Percentiles rank a stretch among this genome's conserved stretches.
phyloP scores from a whole-genome alignment of 2,113 vertebrate genomes.

The Chrysochloris asiatica region DNA sequence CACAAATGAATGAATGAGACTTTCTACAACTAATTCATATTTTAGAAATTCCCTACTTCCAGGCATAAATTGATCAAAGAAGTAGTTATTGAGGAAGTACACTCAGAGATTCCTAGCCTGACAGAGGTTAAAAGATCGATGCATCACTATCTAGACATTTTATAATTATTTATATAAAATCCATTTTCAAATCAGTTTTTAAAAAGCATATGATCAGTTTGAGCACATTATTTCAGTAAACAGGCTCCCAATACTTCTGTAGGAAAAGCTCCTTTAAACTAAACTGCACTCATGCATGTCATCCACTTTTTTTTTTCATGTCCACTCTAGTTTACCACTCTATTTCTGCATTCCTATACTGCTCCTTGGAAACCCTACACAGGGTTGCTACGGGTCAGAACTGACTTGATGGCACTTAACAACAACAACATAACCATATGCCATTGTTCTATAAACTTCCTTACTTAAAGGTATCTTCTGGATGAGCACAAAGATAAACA shows the following conservation, averaged over 20 bases:
- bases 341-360: neutral
- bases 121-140: neutral
- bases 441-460: neutral
- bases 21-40: neutral
- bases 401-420: too few relatives aligned
- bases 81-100: neutral
- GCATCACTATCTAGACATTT: neutral
- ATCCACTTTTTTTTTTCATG: neutral
- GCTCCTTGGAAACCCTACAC: too few relatives aligned
- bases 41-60: neutral
- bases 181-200: too few relatives aligned
- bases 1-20: neutral
- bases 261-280: neutral
- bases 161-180: neutral
- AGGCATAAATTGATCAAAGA: neutral
- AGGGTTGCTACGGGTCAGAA: too few relatives aligned
- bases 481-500: neutral
- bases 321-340: neutral
- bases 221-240: neutral
- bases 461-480: neutral
- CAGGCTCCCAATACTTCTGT: too few relatives aligned
- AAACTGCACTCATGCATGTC: too few relatives aligned
- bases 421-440: too few relatives aligned
- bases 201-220: rapidly evolving
- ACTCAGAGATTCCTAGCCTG: neutral